phyloP scores from a whole-genome alignment of 2,888 invertebrate genomes.

The Eledone cirrhosa region DNA sequence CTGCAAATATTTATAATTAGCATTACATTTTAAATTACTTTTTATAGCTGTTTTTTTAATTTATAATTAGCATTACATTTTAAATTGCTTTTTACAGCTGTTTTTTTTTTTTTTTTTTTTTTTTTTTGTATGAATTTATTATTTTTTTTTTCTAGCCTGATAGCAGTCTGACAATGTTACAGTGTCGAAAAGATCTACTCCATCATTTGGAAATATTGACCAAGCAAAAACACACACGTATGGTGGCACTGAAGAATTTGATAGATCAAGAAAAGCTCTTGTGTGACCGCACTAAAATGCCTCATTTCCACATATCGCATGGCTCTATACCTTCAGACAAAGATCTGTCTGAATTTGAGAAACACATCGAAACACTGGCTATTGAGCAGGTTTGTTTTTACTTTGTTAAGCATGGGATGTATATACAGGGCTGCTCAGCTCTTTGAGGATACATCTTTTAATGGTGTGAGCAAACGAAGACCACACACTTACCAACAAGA shows the following conservation, averaged over 20 bases:
- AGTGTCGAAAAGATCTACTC: constrained; percentile 57
- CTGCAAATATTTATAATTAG: too few species aligned
- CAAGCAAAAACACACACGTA: constrained; percentile 58
- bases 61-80: too few species aligned
- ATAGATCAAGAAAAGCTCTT: constrained; percentile 56
- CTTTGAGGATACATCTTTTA: too few species aligned
- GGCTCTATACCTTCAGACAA: constrained; percentile 57
- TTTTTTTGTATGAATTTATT: background rate
- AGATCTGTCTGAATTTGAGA: constrained; percentile 57
- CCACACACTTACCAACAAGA: too few species aligned
- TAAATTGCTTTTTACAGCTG: too few species aligned
- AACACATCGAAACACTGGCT: constrained; percentile 59
- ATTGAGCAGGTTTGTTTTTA: constrained; percentile 56
- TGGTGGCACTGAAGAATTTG: constrained; percentile 55
- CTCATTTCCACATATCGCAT: constrained; percentile 62
- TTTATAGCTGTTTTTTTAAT: too few species aligned
- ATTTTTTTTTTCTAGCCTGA: constrained; percentile 40
- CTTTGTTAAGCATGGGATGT: background rate
- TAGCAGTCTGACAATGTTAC: constrained; percentile 49
- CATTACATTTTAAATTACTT: too few species aligned
- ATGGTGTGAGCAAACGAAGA: too few species aligned
- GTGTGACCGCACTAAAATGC: constrained; percentile 60
- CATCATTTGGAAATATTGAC: constrained; percentile 51
- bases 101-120: too few species aligned
- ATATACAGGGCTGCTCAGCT: too few species aligned